Conservation (phyloP, 2,113 vertebrate species). For the Gallinago undulata region DNA sequence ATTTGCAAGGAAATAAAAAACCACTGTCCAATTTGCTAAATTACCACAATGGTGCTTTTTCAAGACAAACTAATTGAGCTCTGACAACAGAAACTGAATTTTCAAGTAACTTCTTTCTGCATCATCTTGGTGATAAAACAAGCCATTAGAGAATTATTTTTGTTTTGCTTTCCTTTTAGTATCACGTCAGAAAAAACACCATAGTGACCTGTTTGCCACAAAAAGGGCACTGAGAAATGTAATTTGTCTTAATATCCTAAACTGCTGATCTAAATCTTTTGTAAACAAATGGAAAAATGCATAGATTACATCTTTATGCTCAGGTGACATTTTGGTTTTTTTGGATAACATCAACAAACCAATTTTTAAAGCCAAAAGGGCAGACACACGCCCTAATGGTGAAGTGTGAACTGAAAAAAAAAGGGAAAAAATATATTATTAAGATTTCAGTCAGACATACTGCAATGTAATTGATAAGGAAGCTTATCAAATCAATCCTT, state of each 20-base stretch:
- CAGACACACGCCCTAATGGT: neutral
- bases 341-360: neutral
- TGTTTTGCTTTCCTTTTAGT: neutral
- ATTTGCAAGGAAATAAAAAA: neutral
- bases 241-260: neutral
- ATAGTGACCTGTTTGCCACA: neutral
- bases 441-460: neutral
- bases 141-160: neutral
- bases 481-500: neutral
- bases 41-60: neutral
- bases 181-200: neutral
- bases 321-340: neutral
- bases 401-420: neutral
- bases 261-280: neutral
- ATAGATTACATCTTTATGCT: neutral
- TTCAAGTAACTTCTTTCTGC: neutral
- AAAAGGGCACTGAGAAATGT: neutral
- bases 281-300: neutral
- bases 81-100: neutral
- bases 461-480: neutral
- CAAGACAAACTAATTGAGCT: neutral
- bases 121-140: neutral
- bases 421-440: neutral
- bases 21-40: neutral
- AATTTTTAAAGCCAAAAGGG: neutral